Percentiles rank a stretch among this genome's conserved stretches.
Evolutionary conservation across 2,113 vertebrate genomes (phyloP).

Genomic region (Candoia aspera): DNA sequence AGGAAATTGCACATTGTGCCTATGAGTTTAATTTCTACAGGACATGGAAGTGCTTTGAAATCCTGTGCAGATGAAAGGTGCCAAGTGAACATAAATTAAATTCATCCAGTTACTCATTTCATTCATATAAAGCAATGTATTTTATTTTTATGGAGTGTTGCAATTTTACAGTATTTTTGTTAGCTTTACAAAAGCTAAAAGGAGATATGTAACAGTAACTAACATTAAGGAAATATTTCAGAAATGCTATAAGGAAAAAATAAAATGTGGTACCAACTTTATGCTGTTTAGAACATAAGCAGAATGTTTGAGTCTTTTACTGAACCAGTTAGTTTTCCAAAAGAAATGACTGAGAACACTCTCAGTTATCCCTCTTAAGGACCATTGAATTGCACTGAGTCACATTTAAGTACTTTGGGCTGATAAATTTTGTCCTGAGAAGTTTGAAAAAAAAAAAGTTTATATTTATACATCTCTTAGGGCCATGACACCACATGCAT

Average conservation of each 20-base stretch:
- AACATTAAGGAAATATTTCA: conserved; percentile 37
- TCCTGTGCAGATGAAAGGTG: conserved; percentile 59
- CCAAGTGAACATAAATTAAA: conserved; percentile 37
- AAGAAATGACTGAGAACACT: not conserved
- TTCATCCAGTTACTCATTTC: conserved; percentile 32
- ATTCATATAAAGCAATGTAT: conserved; percentile 37
- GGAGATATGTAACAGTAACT: conserved; percentile 62
- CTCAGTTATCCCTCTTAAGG: conserved; percentile 2
- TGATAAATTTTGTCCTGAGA: not conserved
- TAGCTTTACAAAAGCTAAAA: conserved; percentile 42
- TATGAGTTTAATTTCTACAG: conserved; percentile 33
- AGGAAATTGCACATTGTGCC: not conserved
- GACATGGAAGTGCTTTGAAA: conserved; percentile 59
- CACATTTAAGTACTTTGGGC: not conserved
- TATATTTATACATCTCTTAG: not conserved
- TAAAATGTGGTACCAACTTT: not conserved
- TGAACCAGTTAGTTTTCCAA: not conserved
- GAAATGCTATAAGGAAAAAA: not conserved
- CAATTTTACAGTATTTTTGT: conserved; percentile 38
- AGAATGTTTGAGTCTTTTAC: not conserved
- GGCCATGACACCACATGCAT: too few species aligned
- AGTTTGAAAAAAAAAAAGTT: not conserved
- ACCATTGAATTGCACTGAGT: not conserved
- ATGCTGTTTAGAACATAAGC: not conserved
- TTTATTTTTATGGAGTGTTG: conserved; percentile 48